Percentiles rank a stretch among this genome's conserved stretches.
phyloP scores from a whole-genome alignment of 2,888 invertebrate species.

The Sphaerophoria taeniata region DNA sequence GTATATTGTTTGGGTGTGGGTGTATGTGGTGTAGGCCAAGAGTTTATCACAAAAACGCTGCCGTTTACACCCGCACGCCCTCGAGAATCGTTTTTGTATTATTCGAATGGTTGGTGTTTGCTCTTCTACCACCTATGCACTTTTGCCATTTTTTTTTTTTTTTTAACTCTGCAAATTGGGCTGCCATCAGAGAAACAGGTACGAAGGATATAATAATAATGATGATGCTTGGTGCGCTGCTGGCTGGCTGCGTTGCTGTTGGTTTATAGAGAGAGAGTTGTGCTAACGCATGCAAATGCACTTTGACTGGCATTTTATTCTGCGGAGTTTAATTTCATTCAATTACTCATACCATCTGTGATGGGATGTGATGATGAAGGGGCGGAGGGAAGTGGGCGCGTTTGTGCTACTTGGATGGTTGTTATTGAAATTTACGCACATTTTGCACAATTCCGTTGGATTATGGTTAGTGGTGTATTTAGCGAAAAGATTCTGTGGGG shows the following conservation, averaged over 20 bases:
- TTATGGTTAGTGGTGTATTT: conserved; percentile 4
- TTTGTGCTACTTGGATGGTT: conserved; percentile 58
- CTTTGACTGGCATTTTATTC: conserved; percentile 70
- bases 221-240: conserved; percentile 51
- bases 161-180: conserved; percentile 51
- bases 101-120: not conserved
- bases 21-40: conserved; percentile 23
- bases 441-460: conserved; percentile 45
- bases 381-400: conserved; percentile 14
- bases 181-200: conserved; percentile 22
- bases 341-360: conserved; percentile 59
- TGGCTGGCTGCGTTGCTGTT: conserved; percentile 62
- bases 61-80: conserved; percentile 28
- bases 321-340: conserved; percentile 71
- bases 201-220: conserved; percentile 47
- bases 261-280: conserved; percentile 36
- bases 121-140: too few relatives aligned
- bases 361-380: not conserved
- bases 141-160: too few relatives aligned
- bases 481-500: conserved; percentile 21
- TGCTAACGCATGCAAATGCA: conserved; percentile 74
- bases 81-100: not conserved
- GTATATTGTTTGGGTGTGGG: conserved; percentile 19
- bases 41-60: conserved; percentile 68
- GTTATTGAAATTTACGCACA: conserved; percentile 61